These are phyloP conservation scores for Drosophila guanche DNA, from an alignment of 1,140 invertebrate species.

Conservation along the genomic window DNA sequence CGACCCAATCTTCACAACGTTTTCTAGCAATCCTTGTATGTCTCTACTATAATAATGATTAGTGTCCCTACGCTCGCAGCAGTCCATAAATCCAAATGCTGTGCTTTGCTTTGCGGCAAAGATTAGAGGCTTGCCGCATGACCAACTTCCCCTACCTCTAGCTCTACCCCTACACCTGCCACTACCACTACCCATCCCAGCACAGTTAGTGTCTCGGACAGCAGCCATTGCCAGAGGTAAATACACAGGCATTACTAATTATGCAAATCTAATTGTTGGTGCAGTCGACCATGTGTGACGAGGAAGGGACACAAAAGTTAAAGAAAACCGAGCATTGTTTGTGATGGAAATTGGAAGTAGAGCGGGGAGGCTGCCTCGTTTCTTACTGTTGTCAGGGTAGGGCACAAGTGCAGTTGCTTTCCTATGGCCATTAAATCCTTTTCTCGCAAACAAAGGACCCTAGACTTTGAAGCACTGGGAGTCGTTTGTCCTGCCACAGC, in stretches of 20 bases:
- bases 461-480: constrained; percentile 45
- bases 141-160: too few relatives aligned
- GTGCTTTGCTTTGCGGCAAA: neutral
- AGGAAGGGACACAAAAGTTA: constrained; percentile 36
- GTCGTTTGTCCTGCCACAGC: constrained; percentile 1
- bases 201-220: constrained; percentile 11
- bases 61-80: neutral
- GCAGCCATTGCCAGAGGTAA: constrained; percentile 52
- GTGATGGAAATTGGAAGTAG: constrained; percentile 24
- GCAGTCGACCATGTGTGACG: constrained; percentile 11
- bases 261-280: constrained; percentile 65
- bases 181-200: too few relatives aligned
- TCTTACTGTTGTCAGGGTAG: constrained; percentile 23
- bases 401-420: constrained; percentile 7
- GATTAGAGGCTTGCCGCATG: neutral
- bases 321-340: constrained; percentile 28
- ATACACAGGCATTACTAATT: constrained; percentile 58
- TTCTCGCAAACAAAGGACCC: constrained; percentile 47
- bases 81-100: constrained; percentile 9
- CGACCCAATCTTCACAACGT: too few relatives aligned
- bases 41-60: neutral
- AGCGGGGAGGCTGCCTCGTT: constrained; percentile 19
- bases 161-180: neutral
- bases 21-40: too few relatives aligned
- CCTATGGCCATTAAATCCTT: constrained; percentile 57